phyloP scores from a whole-genome alignment of 92 coral and sea anemone genomes.

The Paragorgia papillata region DNA sequence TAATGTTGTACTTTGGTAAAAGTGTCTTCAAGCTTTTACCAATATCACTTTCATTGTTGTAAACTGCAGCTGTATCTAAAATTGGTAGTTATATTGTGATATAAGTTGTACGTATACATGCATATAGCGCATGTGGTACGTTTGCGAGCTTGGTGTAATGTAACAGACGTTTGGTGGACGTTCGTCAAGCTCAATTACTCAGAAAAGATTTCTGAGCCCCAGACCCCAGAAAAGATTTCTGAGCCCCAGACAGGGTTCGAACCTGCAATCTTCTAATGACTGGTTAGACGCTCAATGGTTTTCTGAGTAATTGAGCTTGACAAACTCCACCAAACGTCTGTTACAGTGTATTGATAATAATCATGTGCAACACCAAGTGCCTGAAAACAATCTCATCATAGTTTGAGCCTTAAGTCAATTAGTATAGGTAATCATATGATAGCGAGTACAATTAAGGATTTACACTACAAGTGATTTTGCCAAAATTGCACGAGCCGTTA shows the following conservation, averaged over 20 bases:
- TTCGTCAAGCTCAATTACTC: background rate
- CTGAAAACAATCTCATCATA: too few species aligned
- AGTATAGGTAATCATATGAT: too few species aligned
- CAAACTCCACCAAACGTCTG: background rate
- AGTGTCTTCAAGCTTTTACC: conserved; percentile 71
- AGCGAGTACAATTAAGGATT: too few species aligned
- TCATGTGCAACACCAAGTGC: too few species aligned
- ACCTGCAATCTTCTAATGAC: background rate
- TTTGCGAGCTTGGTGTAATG: background rate
- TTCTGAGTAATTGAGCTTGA: background rate
- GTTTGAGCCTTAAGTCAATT: too few species aligned
- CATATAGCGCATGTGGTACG: too few species aligned
- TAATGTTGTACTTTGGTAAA: conserved; percentile 72
- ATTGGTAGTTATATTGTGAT: background rate
- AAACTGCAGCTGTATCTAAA: conserved; percentile 86
- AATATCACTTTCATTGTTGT: conserved; percentile 81
- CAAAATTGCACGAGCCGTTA: too few species aligned
- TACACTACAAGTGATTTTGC: too few species aligned
- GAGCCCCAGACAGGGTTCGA: background rate
- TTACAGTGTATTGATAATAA: too few species aligned
- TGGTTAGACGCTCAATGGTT: background rate
- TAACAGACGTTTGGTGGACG: background rate
- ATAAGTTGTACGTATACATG: too few species aligned
- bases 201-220: background rate
- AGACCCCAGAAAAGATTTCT: too few species aligned